phyloP scores from a whole-genome alignment of 1,140 invertebrate species.

The Artemia franciscana region DNA sequence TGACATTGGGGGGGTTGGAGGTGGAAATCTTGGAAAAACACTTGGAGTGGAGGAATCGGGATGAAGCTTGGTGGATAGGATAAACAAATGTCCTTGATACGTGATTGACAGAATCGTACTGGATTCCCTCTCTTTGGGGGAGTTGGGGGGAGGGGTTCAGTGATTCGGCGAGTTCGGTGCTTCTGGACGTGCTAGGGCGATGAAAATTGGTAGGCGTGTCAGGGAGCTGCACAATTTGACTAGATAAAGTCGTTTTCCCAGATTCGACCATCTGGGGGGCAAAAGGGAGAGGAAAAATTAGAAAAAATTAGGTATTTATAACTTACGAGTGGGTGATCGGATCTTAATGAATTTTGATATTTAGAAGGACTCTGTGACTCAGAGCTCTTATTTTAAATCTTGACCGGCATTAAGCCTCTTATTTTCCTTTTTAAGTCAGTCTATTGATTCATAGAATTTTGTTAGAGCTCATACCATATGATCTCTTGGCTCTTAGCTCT shows the following conservation, averaged over 20 bases:
- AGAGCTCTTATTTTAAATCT: conserved; percentile 88
- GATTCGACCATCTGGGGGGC: conserved; percentile 4
- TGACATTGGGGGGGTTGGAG: too few relatives aligned
- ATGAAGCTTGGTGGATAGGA: neutral
- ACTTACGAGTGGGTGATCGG: neutral
- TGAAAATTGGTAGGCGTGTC: neutral
- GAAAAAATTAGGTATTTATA: neutral
- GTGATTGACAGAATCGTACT: too few relatives aligned
- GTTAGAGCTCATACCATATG: too few relatives aligned
- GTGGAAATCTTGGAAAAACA: too few relatives aligned
- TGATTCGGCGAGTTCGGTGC: neutral
- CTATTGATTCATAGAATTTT: too few relatives aligned
- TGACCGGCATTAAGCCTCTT: conserved; percentile 80
- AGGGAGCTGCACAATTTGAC: conserved; percentile 4
- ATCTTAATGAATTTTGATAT: neutral
- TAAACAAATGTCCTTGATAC: neutral
- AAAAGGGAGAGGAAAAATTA: conserved; percentile 2
- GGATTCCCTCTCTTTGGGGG: too few relatives aligned
- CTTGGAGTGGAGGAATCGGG: too few relatives aligned
- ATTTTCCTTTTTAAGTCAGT: conserved; percentile 99
- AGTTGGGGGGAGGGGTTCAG: too few relatives aligned
- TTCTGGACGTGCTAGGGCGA: neutral
- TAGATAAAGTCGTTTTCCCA: conserved; percentile 11
- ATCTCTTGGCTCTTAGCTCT: too few relatives aligned
- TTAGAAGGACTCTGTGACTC: conserved; percentile 41